A percentile compares a stretch with the other conserved stretches of the same genome.
phyloP scores from a whole-genome alignment of 2,888 invertebrate species.

The Limnephilus rhombicus region DNA sequence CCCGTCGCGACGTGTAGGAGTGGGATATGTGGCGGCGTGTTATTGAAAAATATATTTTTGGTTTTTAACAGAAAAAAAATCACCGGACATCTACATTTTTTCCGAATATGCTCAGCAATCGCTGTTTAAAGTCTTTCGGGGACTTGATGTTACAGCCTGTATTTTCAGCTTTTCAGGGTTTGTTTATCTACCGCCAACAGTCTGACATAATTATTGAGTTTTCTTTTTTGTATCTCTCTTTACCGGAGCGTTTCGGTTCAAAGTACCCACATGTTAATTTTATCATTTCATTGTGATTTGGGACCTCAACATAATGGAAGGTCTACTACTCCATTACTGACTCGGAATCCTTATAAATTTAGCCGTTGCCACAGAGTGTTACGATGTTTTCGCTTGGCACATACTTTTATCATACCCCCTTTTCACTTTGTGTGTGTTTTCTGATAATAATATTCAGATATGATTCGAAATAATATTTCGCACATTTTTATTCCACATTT shows the following conservation, averaged over 20 bases:
- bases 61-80: no score
- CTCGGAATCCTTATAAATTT: neutral
- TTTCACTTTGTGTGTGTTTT: neutral
- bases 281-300: neutral
- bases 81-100: no score
- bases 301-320: neutral
- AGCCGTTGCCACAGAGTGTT: neutral
- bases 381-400: neutral
- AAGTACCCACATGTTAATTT: neutral
- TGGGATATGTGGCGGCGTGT: no score
- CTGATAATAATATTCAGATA: neutral
- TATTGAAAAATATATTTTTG: no score
- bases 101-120: no score
- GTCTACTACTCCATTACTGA: neutral
- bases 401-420: neutral
- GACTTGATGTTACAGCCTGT: no score
- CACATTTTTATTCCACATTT: neutral
- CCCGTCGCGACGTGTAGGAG: no score
- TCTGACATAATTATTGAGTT: neutral
- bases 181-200: conserved; percentile 13
- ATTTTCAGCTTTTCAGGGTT: conserved; percentile 7
- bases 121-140: no score
- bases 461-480: neutral
- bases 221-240: conserved; percentile 24
- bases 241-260: neutral